These are phyloP conservation scores for Rhincodon typus DNA, from an alignment of 2,797 vertebrate genomes.

Conservation along the genomic window DNA sequence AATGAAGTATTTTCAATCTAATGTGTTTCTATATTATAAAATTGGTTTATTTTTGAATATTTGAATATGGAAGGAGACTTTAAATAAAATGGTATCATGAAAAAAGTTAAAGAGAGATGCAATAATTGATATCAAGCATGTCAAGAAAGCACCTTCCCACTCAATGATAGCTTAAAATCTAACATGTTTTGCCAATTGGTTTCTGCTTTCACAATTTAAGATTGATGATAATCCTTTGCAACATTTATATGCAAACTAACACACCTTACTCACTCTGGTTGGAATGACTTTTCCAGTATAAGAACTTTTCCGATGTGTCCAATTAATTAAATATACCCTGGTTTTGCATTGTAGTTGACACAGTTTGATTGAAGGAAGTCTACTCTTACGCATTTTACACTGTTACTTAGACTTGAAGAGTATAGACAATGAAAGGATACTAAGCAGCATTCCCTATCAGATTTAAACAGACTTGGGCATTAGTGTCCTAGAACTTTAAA, in stretches of 20 bases:
- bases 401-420: not conserved
- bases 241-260: not conserved
- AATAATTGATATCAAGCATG: not conserved
- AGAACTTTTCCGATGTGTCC: slow-evolving; percentile 12
- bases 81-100: not conserved
- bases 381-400: not conserved
- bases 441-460: too few species aligned
- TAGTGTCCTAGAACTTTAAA: too few species aligned
- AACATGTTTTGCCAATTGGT: not conserved
- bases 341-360: not conserved
- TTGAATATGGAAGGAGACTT: not conserved
- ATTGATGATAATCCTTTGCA: not conserved
- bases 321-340: not conserved
- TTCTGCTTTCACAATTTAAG: not conserved
- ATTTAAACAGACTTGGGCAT: too few species aligned
- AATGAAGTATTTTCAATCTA: not conserved
- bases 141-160: not conserved
- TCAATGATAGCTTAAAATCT: not conserved
- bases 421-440: not conserved
- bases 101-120: not conserved
- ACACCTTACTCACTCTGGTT: not conserved
- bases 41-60: not conserved
- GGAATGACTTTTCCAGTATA: not conserved
- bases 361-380: not conserved
- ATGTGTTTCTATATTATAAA: not conserved